These are phyloP conservation scores for Athalia cordata DNA, from an alignment of 2,888 invertebrate species.

Conservation along the genomic window DNA sequence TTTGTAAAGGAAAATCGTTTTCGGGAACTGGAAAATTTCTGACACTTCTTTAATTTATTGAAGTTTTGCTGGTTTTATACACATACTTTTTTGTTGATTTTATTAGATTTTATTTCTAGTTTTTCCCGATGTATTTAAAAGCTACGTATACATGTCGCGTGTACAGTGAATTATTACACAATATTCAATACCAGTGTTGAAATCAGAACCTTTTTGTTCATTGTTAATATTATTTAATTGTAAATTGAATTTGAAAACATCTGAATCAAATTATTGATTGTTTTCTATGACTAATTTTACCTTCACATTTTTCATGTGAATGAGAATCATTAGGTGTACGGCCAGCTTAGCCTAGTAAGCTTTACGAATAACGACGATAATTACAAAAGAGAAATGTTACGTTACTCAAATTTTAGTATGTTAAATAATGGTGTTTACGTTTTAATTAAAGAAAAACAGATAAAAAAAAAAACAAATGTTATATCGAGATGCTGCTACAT, in stretches of 20 bases:
- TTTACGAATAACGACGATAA: conserved; percentile 21
- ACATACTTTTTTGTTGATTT: neutral
- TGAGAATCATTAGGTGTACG: neutral
- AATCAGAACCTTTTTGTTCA: neutral
- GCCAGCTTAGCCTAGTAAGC: conserved; percentile 43
- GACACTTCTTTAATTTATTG: conserved; percentile 2
- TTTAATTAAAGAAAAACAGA: conserved; percentile 34
- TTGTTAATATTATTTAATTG: conserved; percentile 12
- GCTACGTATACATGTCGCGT: neutral
- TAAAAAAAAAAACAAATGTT: conserved; percentile 25
- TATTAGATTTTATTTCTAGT: neutral
- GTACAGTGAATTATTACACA: conserved; percentile 36
- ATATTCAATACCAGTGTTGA: conserved; percentile 29
- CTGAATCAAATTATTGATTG: conserved; percentile 1
- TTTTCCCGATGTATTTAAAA: neutral
- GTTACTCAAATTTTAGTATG: conserved; percentile 56
- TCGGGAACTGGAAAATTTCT: neutral
- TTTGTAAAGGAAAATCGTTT: neutral
- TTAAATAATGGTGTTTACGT: conserved; percentile 53
- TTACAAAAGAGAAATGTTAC: conserved; percentile 49
- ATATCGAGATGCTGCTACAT: conserved; percentile 40
- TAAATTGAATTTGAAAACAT: neutral
- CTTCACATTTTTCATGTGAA: neutral
- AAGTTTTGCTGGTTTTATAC: neutral
- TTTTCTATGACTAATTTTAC: neutral